Base-by-base conservation (phyloP, 2,113 vertebrate genomes). In the Gambusia affinis region DNA sequence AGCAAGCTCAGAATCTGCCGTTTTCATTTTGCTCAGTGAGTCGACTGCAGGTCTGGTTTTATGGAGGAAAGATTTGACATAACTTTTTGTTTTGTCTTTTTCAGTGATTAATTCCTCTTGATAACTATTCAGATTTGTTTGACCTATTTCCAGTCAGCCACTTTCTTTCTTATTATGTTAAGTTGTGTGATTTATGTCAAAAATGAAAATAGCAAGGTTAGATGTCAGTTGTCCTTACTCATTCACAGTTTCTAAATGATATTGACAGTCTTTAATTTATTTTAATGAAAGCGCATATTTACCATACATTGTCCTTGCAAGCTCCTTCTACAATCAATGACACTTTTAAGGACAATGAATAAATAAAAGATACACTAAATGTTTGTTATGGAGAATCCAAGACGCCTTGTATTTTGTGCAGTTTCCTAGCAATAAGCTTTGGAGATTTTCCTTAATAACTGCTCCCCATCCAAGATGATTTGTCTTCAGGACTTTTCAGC, bases 1-100 rank as follows among this genome's bases (percentile, higher is more conserved):
- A 67, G 77, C 66, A 68, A 75, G 66, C 66, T 42, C 65, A 80
- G 66, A 67, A 65, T 69, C 35, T 70, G 54, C n/a, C n/a, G 61
- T 60, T 60, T 57, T 76, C 42, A 51, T 44, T 69, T 22, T 24
- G 7, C 51, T 57, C 42, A 42, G 37, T 67, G 28, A 24, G 67
- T 6, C 67, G 61, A 24, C 64, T 75, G 39, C 27, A 62, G 14
- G 44, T 5, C 64, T 42, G 8, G 60, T 61, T 64, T 24, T 22
- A 30, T 51, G 14, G 24, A 2, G 12, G 63, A 1, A 7, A 19
- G 19, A 54, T 62, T 68, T 47, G 12, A 63, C 60, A 70, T 47
- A 17, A 35, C 57, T 70, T 61, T 61, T 47, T 8, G 10, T 68
- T 71, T 78, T 73, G 44, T 27, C 54, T 3, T 10, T 10, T 47